Evolutionary conservation across 2,797 vertebrate genomes (phyloP), one percentile per base, ranked within the genome.

Genomic region (Poeciliopsis presidionis): DNA sequence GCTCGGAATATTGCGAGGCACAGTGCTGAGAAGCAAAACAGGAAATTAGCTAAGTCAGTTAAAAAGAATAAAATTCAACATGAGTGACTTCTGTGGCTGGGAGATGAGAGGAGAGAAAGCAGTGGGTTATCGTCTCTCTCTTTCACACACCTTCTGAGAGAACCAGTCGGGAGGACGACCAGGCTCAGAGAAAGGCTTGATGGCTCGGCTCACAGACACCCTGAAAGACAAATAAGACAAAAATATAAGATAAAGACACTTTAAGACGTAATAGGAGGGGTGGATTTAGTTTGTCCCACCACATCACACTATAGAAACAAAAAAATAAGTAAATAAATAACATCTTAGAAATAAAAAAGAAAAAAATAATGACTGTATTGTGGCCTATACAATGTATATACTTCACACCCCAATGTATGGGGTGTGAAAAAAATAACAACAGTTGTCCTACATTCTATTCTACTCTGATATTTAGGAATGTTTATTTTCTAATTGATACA

Each of bases 141-240:
- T 36, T 36, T 77, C 20, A 65, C 74, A 94, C 90, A 98, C 98
- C 96, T 99, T 99, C 86, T 99, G 98, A 75, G 98, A 99, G 93
- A 99, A 99, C 98, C 98, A 99, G 89, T 99, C 98, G 79, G 98
- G 97, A 79, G 98, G 98, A 43, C 98, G 97, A 63, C 98, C 98
- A 33, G 96, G 91, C 90, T 99, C 98, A 82, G 98, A 98, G 92
- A 99, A 99, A 70, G 98, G 98, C 90, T 99, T 99, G 94, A 99
- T 99, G 83, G 98, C 98, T 95, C 98, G 96, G 94, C 98, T 99
- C 79, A 99, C 98, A 73, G 98, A 99, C 53, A 99, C 98, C 98
- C 98, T 99, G 84, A 14, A 83, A 86, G 5, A 89, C 63, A 89
- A 74, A 51, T 28, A 77, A 4, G 55, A n/a, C 25, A n/a, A 16